phyloP scores from a whole-genome alignment of 1,140 invertebrate species.

The Arctopsyche grandis region DNA sequence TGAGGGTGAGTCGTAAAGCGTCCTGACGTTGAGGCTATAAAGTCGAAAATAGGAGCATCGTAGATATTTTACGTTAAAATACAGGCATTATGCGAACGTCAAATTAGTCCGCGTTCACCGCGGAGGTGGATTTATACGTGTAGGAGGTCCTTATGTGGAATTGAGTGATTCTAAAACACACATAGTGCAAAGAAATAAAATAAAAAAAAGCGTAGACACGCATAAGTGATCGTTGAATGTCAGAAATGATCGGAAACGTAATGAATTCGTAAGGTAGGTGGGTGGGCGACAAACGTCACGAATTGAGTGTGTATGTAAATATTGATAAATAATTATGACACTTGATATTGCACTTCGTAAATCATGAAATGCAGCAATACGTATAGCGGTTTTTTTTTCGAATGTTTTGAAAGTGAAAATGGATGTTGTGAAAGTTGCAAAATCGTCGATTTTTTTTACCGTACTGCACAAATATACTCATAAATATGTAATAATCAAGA shows the following conservation, averaged over 20 bases:
- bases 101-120: constrained; percentile 8
- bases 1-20: constrained; percentile 21
- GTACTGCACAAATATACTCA: no score
- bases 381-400: no score
- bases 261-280: background rate
- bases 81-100: constrained; percentile 17
- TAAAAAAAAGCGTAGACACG: background rate
- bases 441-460: no score
- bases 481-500: no score
- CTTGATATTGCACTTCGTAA: background rate
- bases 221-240: background rate
- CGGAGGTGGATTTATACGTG: constrained; percentile 9
- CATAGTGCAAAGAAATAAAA: background rate
- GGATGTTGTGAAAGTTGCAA: no score
- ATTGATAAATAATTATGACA: constrained; percentile 11
- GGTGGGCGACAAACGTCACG: constrained; percentile 5
- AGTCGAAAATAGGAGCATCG: constrained; percentile 13
- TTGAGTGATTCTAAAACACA: constrained; percentile 14
- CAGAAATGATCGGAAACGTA: constrained; percentile 14
- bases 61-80: constrained; percentile 28
- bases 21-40: constrained; percentile 19
- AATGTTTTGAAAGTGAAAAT: no score
- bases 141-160: constrained; percentile 7
- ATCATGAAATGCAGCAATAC: background rate
- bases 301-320: constrained; percentile 23